Conservation (phyloP, 1,140 invertebrate species). For the Trissolcus basalis region DNA sequence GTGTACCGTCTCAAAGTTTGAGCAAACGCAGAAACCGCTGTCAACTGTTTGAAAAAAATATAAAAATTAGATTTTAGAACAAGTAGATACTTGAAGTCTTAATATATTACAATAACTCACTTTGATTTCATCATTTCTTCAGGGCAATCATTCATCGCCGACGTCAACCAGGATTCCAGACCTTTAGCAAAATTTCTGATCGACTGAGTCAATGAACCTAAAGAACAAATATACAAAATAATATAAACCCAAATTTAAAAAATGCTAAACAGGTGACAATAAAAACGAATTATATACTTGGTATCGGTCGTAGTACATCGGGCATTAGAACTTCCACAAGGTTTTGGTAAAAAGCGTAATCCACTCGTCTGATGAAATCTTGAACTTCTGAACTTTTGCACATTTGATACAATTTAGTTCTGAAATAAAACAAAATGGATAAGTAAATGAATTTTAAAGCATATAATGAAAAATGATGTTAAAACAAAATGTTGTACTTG, state of each 20-base stretch:
- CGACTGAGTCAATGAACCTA: constrained; percentile 92
- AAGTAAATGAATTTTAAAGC: neutral
- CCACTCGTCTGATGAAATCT: constrained; percentile 86
- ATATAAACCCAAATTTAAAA: constrained; percentile 1
- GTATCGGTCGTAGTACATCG: constrained; percentile 95
- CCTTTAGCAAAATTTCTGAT: constrained; percentile 96
- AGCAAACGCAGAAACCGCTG: constrained; percentile 93
- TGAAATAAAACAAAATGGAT: constrained; percentile 58
- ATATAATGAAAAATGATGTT: constrained; percentile 8
- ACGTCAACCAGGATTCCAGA: constrained; percentile 90
- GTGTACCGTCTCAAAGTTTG: constrained; percentile 97
- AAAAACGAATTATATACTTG: constrained; percentile 83
- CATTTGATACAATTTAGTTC: constrained; percentile 79
- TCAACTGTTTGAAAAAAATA: constrained; percentile 69
- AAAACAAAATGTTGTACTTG: constrained; percentile 74
- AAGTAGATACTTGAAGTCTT: no score
- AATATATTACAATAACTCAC: constrained; percentile 71
- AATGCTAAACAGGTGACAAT: no score
- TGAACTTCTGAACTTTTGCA: constrained; percentile 80
- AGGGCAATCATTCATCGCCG: constrained; percentile 91
- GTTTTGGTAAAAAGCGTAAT: constrained; percentile 97
- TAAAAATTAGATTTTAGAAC: no score
- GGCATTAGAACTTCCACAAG: constrained; percentile 96
- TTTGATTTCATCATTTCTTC: constrained; percentile 89
- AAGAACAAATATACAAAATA: constrained; percentile 13